These are phyloP conservation scores for Trypoxylus dichotomus DNA, from an alignment of 1,140 invertebrate genomes.

Conservation along the genomic window DNA sequence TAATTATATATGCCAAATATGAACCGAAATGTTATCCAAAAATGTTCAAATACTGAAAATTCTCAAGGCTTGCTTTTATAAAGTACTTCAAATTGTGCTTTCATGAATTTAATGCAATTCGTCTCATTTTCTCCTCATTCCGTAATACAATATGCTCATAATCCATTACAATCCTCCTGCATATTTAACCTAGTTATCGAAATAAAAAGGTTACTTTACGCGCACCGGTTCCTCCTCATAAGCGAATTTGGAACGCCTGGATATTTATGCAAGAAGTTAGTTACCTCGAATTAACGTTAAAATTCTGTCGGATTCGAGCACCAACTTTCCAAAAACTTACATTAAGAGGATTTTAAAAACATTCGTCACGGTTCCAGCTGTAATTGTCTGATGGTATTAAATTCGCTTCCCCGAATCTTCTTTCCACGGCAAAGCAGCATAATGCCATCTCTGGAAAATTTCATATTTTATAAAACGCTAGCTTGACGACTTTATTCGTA, in stretches of 20 bases:
- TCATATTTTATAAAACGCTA: background rate
- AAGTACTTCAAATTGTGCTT: background rate
- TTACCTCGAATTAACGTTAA: conserved; percentile 2
- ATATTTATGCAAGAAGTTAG: conserved; percentile 7
- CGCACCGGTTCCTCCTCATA: background rate
- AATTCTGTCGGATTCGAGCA: background rate
- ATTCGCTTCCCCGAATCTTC: background rate
- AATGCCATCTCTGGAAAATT: background rate
- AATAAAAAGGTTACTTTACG: background rate
- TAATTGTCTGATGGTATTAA: conserved; percentile 7
- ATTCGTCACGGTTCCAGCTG: background rate
- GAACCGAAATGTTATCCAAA: no score
- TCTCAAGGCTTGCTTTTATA: background rate
- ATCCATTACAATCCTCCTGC: conserved; percentile 5
- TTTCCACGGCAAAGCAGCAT: background rate
- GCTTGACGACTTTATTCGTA: background rate
- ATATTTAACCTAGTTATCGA: conserved; percentile 3
- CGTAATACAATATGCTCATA: background rate
- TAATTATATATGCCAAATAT: no score
- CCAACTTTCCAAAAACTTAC: conserved; percentile 6
- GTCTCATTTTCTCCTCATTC: background rate
- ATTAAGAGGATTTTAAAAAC: conserved; percentile 7
- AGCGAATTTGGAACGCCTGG: background rate
- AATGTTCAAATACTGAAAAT: background rate
- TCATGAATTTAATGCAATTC: background rate